Evolutionary conservation across 2,888 invertebrate species (phyloP), one percentile per base, ranked within the genome.

Genomic region (Muscina levida): DNA sequence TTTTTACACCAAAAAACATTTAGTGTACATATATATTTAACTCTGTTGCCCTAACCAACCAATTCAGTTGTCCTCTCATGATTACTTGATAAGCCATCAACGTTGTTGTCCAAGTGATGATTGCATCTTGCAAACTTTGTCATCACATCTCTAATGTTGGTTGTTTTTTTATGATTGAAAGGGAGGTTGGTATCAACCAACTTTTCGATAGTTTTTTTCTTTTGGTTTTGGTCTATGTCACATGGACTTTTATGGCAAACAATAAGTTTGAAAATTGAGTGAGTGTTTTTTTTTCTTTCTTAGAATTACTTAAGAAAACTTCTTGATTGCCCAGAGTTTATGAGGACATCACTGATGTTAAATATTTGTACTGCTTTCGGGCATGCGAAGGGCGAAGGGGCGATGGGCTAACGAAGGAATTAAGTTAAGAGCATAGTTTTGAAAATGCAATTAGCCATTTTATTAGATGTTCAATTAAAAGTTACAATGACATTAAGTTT

Each of bases 391-490:
- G n/a, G n/a, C n/a, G n/a, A n/a, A n/a, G n/a, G n/a, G n/a, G n/a
- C n/a, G 19, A 39, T 31, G 3, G 0, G 37, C 3, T 31, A 8
- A 37, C 37, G 39, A 37, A 1, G 59, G 15, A 39, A 19, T 59
- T 65, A 31, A 31, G 31, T 59, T 65, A 31, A n/a, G n/a, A n/a
- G 17, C 68, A 72, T 46, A 73, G 62, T 73, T 73, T 62, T 48
- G 17, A 68, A 77, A 77, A 56, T 68, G 67, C 77, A 77, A 77
- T 77, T 77, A 77, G 53, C 8, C 37, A 65, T 62, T 73, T 37
- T 68, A 39, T 57, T 44, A 70, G 65, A 72, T 72, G 65, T 70
- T 68, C 68, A 72, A 73, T 78, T 78, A 31, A 57, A 56, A 78
- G 53, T 24, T 56, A n/a, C 42, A 11, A 42, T n/a, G 1, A 39